Evolutionary conservation across 1,140 invertebrate genomes (phyloP).

Genomic region (Drosophila watanabei): DNA sequence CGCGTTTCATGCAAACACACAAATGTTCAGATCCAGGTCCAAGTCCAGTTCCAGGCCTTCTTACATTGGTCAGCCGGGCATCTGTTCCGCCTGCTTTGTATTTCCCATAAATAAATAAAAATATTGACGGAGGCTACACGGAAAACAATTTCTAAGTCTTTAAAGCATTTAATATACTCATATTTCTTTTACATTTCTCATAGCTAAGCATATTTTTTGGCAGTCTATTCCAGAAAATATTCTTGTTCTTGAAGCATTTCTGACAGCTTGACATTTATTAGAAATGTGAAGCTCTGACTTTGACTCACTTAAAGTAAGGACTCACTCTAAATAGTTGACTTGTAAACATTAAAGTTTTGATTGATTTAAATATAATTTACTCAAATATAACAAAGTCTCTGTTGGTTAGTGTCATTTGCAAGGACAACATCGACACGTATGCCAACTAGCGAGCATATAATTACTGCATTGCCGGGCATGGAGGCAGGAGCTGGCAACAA

Average conservation of each 20-base stretch:
- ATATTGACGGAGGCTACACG: slow-evolving; percentile 4
- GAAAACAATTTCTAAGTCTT: neutral
- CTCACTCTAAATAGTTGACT: neutral
- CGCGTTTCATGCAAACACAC: slow-evolving; percentile 42
- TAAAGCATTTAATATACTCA: neutral
- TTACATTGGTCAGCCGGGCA: slow-evolving; percentile 26
- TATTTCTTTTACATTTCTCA: neutral
- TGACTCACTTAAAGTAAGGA: neutral
- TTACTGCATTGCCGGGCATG: slow-evolving; percentile 60
- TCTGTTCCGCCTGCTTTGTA: slow-evolving; percentile 2
- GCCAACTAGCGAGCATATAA: slow-evolving; percentile 50
- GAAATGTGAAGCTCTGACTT: neutral
- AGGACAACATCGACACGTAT: slow-evolving; percentile 27
- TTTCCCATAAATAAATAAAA: slow-evolving; percentile 17
- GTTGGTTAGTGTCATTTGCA: slow-evolving; percentile 26
- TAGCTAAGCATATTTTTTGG: neutral
- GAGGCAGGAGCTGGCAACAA: too few relatives aligned
- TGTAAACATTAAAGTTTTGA: slow-evolving; percentile 5
- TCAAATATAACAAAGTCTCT: neutral
- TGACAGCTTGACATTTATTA: slow-evolving; percentile 19
- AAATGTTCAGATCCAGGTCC: neutral
- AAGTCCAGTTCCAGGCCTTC: neutral
- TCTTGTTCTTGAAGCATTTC: slow-evolving; percentile 4
- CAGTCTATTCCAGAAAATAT: neutral
- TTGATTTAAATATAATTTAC: neutral